Evolutionary conservation across 1,140 invertebrate species (phyloP), one percentile per base, ranked within the genome.

Genomic region (Arion vulgaris): DNA sequence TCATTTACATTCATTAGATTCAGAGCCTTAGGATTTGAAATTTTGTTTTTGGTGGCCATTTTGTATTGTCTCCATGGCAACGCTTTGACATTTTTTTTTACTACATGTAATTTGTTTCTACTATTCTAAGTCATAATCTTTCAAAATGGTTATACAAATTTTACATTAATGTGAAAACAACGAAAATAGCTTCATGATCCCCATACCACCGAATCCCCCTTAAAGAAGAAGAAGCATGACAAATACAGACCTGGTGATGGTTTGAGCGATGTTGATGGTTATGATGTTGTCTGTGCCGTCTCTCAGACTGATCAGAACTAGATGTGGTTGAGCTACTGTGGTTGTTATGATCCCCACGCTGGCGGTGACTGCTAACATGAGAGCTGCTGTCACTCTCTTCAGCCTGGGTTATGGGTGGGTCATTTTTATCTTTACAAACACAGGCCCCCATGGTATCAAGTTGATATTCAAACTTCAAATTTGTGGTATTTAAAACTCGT

Each of bases 381-480:
- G 45, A 71, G 57, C 51, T 83, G 71, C 83, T 84, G 79, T 76
- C 72, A 34, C 83, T 76, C 41, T 69, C 73, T 19, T 76, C 73
- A 32, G 73, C 73, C 39, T 84, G 62, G 32, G 77, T 77, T 34
- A 76, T 84, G 19, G 83, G 73, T 19, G 66, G 72, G 32, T 81
- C 80, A 39, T 81, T 81, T 57, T 88, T 90, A 49, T 90, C 87
- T 69, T 87, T 88, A 85, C 89, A 89, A 26, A 90, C 81, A 87
- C 89, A 90, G n/a, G 86, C 82, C 68, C 89, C 89, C 89, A 90
- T 90, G 53, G 34, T 13, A 74, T 38, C 51, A 53, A 45, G 34
- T 57, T n/a, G 9, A 23, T 57, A 23, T 57, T 57, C 53, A 11
- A n/a, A 19, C 23, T 19, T 57, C 4, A n/a, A 57, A 23, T 57